Percentiles rank a stretch among this genome's conserved stretches.
Evolutionary conservation across 2,113 vertebrate species (phyloP).

Genomic region (Sorex fumeus): DNA sequence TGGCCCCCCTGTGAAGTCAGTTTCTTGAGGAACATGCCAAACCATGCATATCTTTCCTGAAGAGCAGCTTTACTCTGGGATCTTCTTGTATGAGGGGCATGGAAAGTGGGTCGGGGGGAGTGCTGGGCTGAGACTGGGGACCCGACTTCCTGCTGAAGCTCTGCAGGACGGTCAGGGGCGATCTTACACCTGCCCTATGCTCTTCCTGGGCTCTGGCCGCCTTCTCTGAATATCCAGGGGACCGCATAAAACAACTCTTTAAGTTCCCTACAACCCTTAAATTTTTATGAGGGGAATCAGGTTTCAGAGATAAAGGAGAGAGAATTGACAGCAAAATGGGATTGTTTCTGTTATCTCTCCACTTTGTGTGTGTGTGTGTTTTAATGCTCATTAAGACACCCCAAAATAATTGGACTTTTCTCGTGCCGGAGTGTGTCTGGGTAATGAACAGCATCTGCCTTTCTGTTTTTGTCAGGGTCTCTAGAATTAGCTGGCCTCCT

Average conservation of each 20-base stretch:
- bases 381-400: conserved; percentile 52
- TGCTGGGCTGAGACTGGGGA: background rate
- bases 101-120: too few species aligned
- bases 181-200: background rate
- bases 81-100: background rate
- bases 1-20: background rate
- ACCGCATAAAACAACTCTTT: background rate
- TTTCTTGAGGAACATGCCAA: background rate
- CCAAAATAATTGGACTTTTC: background rate
- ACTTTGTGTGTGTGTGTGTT: background rate
- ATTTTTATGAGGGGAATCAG: background rate
- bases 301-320: background rate
- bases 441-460: conserved; percentile 60
- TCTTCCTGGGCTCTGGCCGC: background rate
- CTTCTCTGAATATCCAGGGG: conserved; percentile 1
- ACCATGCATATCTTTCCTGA: conserved; percentile 15
- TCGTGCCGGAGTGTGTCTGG: conserved; percentile 13
- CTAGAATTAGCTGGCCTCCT: background rate
- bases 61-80: background rate
- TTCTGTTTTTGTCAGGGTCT: conserved; percentile 24
- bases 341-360: conserved; percentile 38
- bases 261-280: background rate
- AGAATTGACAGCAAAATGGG: background rate
- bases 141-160: background rate
- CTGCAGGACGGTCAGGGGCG: background rate